phyloP scores from a whole-genome alignment of 2,888 invertebrate genomes.

The Sinelater perroti region DNA sequence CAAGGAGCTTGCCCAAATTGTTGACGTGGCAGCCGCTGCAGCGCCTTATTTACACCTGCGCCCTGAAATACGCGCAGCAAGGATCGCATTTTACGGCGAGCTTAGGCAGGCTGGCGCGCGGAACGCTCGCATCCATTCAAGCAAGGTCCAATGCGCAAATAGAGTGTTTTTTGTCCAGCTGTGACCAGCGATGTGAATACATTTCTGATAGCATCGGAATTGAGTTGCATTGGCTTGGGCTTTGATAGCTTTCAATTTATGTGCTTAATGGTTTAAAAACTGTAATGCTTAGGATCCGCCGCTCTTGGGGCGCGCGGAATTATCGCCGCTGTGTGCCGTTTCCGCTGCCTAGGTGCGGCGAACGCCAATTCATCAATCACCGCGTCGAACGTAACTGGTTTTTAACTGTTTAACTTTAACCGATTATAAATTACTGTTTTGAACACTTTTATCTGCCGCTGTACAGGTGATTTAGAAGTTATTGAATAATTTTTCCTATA shows the following conservation, averaged over 20 bases:
- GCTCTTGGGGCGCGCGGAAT: slow-evolving; percentile 14
- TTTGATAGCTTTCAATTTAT: slow-evolving; percentile 47
- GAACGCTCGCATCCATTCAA: slow-evolving; percentile 28
- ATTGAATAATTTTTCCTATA: too few species aligned
- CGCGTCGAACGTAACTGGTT: too few species aligned
- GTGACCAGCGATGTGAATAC: slow-evolving; percentile 40
- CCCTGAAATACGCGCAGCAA: slow-evolving; percentile 15
- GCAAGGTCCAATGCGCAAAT: slow-evolving; percentile 37
- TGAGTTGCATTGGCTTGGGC: slow-evolving; percentile 43
- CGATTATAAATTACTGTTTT: too few species aligned
- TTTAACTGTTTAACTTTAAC: too few species aligned
- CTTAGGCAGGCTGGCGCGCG: slow-evolving; percentile 12
- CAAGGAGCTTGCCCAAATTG: too few species aligned
- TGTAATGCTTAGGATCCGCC: slow-evolving; percentile 27
- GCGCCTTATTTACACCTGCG: slow-evolving; percentile 30
- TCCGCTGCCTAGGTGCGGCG: background rate
- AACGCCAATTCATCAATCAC: too few species aligned
- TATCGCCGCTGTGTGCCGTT: slow-evolving; percentile 6
- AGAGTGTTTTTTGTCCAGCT: slow-evolving; percentile 39
- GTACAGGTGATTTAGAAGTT: too few species aligned
- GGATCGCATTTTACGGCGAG: slow-evolving; percentile 18
- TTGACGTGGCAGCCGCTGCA: background rate
- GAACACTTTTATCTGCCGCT: too few species aligned
- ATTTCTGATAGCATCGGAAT: slow-evolving; percentile 45
- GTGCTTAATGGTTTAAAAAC: slow-evolving; percentile 46